Evolutionary conservation across 2,888 invertebrate species (phyloP), one percentile per base, ranked within the genome.

Genomic region (Sicus ferrugineus): DNA sequence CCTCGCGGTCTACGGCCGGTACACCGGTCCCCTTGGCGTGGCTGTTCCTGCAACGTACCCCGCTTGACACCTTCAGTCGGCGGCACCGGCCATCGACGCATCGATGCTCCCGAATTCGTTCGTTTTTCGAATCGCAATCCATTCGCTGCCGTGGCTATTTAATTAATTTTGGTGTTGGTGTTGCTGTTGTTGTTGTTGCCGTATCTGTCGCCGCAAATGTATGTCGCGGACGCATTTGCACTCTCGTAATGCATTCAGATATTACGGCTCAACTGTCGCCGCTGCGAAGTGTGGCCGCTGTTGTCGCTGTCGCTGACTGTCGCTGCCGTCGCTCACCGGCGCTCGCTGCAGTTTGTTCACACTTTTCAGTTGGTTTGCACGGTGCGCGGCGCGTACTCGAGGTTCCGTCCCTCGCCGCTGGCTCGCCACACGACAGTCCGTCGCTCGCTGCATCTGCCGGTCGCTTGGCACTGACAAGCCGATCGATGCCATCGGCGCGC

Each of bases 281-380:
- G 54, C 21, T 26, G 16, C n/a, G n/a, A n/a, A n/a, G n/a, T 56
- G 62, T 62, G 3, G 42, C 23, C 7, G 28, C 28, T 54, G 54
- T 5, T 52, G 52, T 52, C 21, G 28, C 16, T 63, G 30, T 63
- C 52, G 52, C 16, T 50, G 30, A 38, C n/a, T 52, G 34, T 34
- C 38, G 34, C 34, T 26, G 26, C 38, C 34, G 11, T n/a, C 9
- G 16, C n/a, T 34, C n/a, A 46, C 63, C 19, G 19, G 31, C 34
- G 31, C 21, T 34, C 34, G 31, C 59, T 34, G 42, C 42, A 38
- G 21, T 26, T 23, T 6, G 42, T 42, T 61, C 61, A 34, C 59
- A 59, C 59, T 50, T 52, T 64, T 64, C 31, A 50, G 21, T 52
- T 52, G 23, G 52, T 52, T 50, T 52, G 64, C 50, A 28, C 21